These are phyloP conservation scores for Dorcus hopei DNA, from an alignment of 2,888 invertebrate species.

Conservation along the genomic window DNA sequence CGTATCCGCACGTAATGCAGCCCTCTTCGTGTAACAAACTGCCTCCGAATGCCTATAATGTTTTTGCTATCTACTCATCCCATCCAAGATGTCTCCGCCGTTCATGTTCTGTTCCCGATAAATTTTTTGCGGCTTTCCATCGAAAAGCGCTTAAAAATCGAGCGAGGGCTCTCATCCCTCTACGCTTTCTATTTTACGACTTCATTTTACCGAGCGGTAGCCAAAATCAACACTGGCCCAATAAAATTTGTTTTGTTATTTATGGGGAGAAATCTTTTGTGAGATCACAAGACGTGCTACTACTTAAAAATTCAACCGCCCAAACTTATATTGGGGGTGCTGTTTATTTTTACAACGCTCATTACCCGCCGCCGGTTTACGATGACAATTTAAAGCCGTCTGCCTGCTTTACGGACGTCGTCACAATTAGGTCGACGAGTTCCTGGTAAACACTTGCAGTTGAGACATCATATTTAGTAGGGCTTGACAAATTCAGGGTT, in stretches of 20 bases:
- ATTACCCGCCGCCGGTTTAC: too few species aligned
- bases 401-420: background rate
- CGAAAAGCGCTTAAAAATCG: too few species aligned
- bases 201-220: background rate
- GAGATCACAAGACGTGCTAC: too few species aligned
- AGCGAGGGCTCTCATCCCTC: too few species aligned
- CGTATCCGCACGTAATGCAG: constrained; percentile 28
- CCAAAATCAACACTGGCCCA: background rate
- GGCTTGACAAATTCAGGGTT: constrained; percentile 2
- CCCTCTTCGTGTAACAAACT: constrained; percentile 28
- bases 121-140: background rate
- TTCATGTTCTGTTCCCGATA: background rate
- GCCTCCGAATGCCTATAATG: constrained; percentile 19
- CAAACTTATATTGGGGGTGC: too few species aligned
- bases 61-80: constrained; percentile 22
- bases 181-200: background rate
- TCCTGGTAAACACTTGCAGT: background rate
- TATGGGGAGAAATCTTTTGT: too few species aligned
- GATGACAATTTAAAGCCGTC: too few species aligned
- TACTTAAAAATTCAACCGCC: too few species aligned
- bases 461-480: background rate
- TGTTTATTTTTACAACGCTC: too few species aligned
- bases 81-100: background rate
- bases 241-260: too few species aligned
- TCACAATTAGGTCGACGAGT: constrained; percentile 1